Evolutionary conservation across 2,113 vertebrate genomes (phyloP).

Genomic region (Lepus timidus): DNA sequence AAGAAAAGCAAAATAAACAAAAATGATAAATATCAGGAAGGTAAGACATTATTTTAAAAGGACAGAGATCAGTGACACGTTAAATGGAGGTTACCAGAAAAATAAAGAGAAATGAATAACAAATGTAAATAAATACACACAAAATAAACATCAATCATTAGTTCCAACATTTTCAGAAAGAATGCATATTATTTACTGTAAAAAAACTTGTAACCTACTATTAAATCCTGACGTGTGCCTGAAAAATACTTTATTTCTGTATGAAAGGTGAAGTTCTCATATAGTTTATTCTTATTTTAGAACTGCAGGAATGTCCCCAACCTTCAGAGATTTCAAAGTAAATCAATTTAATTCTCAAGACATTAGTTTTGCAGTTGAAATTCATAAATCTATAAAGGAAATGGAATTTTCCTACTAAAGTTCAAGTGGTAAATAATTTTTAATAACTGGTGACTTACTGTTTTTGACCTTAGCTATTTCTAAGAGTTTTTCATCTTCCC

Average conservation of each 20-base stretch:
- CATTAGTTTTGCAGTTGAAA: slow-evolving; percentile 39
- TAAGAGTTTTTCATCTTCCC: slow-evolving; percentile 61
- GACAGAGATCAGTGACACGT: neutral
- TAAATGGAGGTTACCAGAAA: neutral
- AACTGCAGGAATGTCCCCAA: neutral
- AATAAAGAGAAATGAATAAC: neutral
- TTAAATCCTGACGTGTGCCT: neutral
- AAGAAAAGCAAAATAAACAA: neutral
- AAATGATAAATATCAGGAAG: neutral
- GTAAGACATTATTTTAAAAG: neutral
- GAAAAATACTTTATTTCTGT: neutral
- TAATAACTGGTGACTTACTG: slow-evolving; percentile 60
- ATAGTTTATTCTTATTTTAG: neutral
- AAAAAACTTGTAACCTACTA: neutral
- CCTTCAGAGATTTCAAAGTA: slow-evolving; percentile 28
- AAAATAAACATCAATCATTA: neutral
- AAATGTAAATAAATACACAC: neutral
- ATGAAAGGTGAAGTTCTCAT: neutral
- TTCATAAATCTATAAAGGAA: slow-evolving; percentile 49
- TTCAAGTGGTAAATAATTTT: slow-evolving; percentile 73
- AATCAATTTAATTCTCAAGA: slow-evolving; percentile 58
- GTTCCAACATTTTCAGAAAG: neutral
- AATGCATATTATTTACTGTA: neutral
- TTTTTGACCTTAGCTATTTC: slow-evolving; percentile 60
- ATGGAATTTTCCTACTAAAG: slow-evolving; percentile 35